Evolutionary conservation across 2,888 invertebrate species (phyloP).

Genomic region (Drosophila maculinotata): DNA sequence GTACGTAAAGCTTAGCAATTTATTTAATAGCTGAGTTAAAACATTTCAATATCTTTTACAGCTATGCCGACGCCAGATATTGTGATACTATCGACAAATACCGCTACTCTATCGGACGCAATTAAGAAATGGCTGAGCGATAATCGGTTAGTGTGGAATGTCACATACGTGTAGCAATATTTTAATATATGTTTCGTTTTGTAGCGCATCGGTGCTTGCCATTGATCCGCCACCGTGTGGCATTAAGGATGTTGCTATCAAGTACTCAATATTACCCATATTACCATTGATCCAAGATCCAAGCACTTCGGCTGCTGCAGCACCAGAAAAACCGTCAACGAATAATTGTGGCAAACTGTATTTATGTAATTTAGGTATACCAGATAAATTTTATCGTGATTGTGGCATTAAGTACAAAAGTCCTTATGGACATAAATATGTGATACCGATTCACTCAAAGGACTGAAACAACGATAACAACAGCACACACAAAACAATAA

Average conservation of each 20-base stretch:
- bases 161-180: not conserved
- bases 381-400: slow-evolving; percentile 90
- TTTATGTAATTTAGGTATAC: slow-evolving; percentile 94
- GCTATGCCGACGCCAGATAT: slow-evolving; percentile 85
- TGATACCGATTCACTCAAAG: slow-evolving; percentile 89
- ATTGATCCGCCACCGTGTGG: slow-evolving; percentile 91
- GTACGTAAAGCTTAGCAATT: slow-evolving; percentile 55
- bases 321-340: slow-evolving; percentile 56
- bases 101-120: slow-evolving; percentile 85
- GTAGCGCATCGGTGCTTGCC: slow-evolving; percentile 89
- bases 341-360: slow-evolving; percentile 90
- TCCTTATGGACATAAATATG: slow-evolving; percentile 93
- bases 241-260: slow-evolving; percentile 87
- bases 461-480: slow-evolving; percentile 83
- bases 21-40: not conserved
- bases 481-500: slow-evolving; percentile 45
- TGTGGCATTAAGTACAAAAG: slow-evolving; percentile 92
- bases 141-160: slow-evolving; percentile 84
- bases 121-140: slow-evolving; percentile 89
- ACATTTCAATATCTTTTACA: slow-evolving; percentile 43
- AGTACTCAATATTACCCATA: slow-evolving; percentile 90
- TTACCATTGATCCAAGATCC: slow-evolving; percentile 87
- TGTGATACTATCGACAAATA: slow-evolving; percentile 84
- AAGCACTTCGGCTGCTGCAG: slow-evolving; percentile 22
- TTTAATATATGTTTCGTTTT: slow-evolving; percentile 7